Evolutionary conservation across 2,888 invertebrate genomes (phyloP).

Genomic region (Pachymerium ferrugineum): DNA sequence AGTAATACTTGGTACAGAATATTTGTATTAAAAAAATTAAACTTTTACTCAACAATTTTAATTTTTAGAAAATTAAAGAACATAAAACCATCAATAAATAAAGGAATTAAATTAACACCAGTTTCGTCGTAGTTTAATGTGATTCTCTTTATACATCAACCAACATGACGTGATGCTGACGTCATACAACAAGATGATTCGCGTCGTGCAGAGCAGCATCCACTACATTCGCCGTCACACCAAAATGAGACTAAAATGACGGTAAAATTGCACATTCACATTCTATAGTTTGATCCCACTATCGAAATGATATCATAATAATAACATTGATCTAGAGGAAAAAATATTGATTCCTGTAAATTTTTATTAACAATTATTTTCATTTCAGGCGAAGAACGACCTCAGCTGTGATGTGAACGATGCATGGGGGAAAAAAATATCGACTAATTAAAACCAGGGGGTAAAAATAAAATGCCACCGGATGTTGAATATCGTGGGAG

Average conservation of each 20-base stretch:
- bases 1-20: too few relatives aligned
- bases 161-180: background rate
- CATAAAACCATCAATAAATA: too few relatives aligned
- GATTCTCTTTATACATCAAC: background rate
- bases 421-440: background rate
- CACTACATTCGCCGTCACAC: background rate
- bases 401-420: background rate
- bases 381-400: background rate
- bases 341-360: too few relatives aligned
- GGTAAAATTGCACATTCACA: background rate
- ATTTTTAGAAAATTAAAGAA: too few relatives aligned
- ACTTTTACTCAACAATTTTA: too few relatives aligned
- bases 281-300: too few relatives aligned
- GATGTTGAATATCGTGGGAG: background rate
- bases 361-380: background rate
- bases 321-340: too few relatives aligned
- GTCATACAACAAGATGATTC: background rate
- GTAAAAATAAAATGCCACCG: background rate
- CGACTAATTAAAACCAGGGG: background rate
- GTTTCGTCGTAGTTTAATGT: background rate
- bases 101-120: too few relatives aligned
- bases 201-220: conserved; percentile 3
- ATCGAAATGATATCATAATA: too few relatives aligned
- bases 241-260: background rate
- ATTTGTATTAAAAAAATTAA: too few relatives aligned